Percentiles rank a stretch among this genome's conserved stretches.
Conservation (phyloP, 2,797 vertebrate species). For the Sebastiscus albofasciatus region DNA sequence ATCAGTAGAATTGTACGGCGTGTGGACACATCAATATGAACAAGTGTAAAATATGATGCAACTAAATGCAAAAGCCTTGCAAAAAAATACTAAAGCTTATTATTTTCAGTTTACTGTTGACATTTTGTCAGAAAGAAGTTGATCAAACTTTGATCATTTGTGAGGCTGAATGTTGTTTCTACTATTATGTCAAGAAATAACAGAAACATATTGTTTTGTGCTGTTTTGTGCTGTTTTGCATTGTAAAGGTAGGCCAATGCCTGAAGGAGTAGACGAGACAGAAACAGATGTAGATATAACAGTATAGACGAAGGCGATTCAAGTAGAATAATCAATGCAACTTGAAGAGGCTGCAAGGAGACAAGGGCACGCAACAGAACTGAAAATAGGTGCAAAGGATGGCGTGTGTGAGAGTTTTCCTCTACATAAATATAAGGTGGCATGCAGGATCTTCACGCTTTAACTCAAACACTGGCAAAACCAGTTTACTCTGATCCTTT, state of each 20-base stretch:
- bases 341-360: conserved; percentile 27
- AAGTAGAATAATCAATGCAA: conserved; percentile 47
- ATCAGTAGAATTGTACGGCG: not conserved
- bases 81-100: not conserved
- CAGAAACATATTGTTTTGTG: not conserved
- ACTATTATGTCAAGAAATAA: not conserved
- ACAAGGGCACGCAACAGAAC: conserved; percentile 16
- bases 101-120: not conserved
- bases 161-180: not conserved
- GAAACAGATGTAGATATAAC: conserved; percentile 7
- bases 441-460: not conserved
- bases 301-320: conserved; percentile 13
- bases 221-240: not conserved
- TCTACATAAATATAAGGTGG: not conserved
- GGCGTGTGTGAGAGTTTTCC: not conserved
- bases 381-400: conserved; percentile 24
- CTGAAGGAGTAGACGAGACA: conserved; percentile 23
- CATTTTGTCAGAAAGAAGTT: not conserved
- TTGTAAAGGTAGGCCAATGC: not conserved
- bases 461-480: not conserved
- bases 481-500: not conserved
- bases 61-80: not conserved
- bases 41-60: not conserved
- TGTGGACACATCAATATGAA: not conserved
- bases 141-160: not conserved